phyloP scores from a whole-genome alignment of 2,888 invertebrate species.

The Heliconius cydno region DNA sequence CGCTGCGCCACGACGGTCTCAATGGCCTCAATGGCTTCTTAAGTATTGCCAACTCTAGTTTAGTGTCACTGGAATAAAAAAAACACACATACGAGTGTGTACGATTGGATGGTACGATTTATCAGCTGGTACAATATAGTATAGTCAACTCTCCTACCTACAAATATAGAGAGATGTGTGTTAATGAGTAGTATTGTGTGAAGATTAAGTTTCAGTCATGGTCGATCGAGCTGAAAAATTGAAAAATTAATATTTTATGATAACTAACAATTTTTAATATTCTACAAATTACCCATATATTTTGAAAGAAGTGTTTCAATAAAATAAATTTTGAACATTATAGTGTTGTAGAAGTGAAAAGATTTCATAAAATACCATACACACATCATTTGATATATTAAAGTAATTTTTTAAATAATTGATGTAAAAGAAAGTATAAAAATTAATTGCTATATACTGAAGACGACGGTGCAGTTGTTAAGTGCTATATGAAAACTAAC shows the following conservation, averaged over 20 bases:
- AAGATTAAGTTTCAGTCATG: constrained; percentile 23
- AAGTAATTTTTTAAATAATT: not conserved
- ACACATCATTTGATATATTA: not conserved
- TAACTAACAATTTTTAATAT: not conserved
- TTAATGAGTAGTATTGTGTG: not conserved
- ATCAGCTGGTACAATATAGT: no score
- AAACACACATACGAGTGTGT: no score
- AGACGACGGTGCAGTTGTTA: not conserved
- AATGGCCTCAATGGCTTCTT: no score
- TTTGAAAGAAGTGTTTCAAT: not conserved
- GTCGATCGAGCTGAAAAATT: constrained; percentile 26
- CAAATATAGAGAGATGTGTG: not conserved
- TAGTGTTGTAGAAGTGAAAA: not conserved
- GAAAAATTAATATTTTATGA: constrained; percentile 18
- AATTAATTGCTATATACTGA: not conserved
- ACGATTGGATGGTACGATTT: no score
- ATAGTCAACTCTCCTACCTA: not conserved
- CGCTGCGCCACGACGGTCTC: no score
- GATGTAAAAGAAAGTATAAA: not conserved
- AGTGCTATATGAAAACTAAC: not conserved
- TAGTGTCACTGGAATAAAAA: no score
- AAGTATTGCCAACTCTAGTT: no score
- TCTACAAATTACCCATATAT: not conserved
- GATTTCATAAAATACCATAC: not conserved
- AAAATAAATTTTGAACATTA: not conserved